A percentile compares a stretch with the other conserved stretches of the same genome.
Evolutionary conservation across 2,797 vertebrate species (phyloP).

Genomic region (Phalloptychus januarius): DNA sequence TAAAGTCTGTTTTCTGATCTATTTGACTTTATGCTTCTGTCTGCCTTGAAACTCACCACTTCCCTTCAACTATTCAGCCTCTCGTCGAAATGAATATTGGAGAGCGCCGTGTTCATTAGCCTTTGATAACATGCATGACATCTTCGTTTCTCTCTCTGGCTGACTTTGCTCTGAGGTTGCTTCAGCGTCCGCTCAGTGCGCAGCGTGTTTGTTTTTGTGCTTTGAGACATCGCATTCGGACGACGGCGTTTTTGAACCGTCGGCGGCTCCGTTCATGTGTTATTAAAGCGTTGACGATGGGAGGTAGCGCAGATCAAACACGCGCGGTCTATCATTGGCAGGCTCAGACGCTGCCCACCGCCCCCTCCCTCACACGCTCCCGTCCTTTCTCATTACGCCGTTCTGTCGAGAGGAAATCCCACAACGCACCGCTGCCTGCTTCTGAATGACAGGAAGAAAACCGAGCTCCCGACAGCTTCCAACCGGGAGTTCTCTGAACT

Average conservation of each 20-base stretch:
- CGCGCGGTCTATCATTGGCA: slow-evolving; percentile 21
- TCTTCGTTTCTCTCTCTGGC: background rate
- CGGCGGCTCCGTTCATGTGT: slow-evolving; percentile 28
- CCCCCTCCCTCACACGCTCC: background rate
- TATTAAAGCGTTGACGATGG: slow-evolving; percentile 42
- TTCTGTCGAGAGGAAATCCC: slow-evolving; percentile 29
- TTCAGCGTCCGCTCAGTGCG: background rate
- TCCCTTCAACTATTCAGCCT: background rate
- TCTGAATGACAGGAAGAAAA: slow-evolving; percentile 20
- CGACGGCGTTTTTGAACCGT: slow-evolving; percentile 31
- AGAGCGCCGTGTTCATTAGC: background rate
- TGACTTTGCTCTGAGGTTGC: background rate
- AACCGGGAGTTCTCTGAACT: slow-evolving; percentile 4
- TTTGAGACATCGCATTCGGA: slow-evolving; percentile 18
- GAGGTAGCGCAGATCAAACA: slow-evolving; percentile 50
- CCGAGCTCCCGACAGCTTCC: background rate
- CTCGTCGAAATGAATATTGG: background rate
- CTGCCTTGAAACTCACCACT: background rate
- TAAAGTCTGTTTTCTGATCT: background rate
- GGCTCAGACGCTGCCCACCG: slow-evolving; percentile 15
- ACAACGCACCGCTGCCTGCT: background rate
- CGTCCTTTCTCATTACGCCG: slow-evolving; percentile 17
- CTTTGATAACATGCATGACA: background rate
- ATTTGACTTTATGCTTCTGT: background rate
- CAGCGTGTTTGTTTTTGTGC: slow-evolving; percentile 13